Evolutionary conservation across 2,888 invertebrate species (phyloP), one percentile per base, ranked within the genome.

Genomic region (Deroplatys truncata): DNA sequence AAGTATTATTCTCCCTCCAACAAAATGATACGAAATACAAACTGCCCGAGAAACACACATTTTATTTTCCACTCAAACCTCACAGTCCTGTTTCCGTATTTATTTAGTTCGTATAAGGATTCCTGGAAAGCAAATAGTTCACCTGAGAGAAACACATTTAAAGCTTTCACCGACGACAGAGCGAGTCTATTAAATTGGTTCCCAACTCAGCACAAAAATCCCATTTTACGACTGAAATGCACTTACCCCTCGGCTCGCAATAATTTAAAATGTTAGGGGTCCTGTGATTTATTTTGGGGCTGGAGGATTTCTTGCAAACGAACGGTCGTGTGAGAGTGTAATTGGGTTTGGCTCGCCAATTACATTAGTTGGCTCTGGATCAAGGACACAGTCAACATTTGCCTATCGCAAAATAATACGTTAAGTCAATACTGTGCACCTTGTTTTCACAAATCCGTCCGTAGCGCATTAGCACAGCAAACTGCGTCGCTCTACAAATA

Each of bases 141-240:
- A 72, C 56, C 56, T 72, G 56, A 20, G 56, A 72, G 56, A 25
- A 20, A 72, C 20, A 20, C 56, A 56, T 56, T 35, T 56, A 56
- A 72, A 72, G 20, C 56, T 20, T 72, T 72, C 20, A 20, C 20
- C 25, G 20, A 25, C 25, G 25, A 25, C 16, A 25, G 56, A 72
- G 20, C 56, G 56, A 72, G 56, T 72, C 56, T 72, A 72, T 83
- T 83, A 87, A 87, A 87, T 82, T 43, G 56, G 43, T 35, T 28
- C 31, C 43, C 56, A 72, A 72, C 20, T 72, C 56, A 72, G 56
- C 56, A 72, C 56, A 72, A 72, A 72, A 31, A 87, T 35, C 8
- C 83, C 83, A 82, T 87, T 87, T 87, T 28, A n/a, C 83, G 87
- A 87, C n/a, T 87, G 82, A 87, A 87, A 82, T 82, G 83, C 28